Base-by-base conservation (phyloP, 92 coral and sea anemone species). In the Parazoanthus atlanticus region DNA sequence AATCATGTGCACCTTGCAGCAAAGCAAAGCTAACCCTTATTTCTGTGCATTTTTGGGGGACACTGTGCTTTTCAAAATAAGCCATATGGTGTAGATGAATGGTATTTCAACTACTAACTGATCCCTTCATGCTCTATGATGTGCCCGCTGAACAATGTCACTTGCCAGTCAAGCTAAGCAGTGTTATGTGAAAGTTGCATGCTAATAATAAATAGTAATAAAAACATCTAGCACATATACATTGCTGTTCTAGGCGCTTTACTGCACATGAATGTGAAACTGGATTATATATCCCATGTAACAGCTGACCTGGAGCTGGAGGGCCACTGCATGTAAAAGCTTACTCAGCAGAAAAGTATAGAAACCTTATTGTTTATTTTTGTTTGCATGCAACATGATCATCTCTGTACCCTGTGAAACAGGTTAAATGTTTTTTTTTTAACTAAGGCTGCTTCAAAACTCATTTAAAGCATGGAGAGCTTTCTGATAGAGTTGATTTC, bases 1-100 rank as follows among this genome's bases (percentile, higher is more conserved):
- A 74, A 38, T 74, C 78, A 74, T 33, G 78, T 74, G 78, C 78
- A 74, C 78, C 78, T 74, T 74, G 78, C 78, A 33, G 78, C 78
- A 74, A 74, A 74, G 46, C 78, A 74, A 74, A 69, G 38, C 78
- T 33, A 74, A 74, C 78, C 78, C 78, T 74, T 74, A 74, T 15
- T 74, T 74, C 28, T 31, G 77, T 73, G 41, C 77, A 73, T 73
- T 73, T 73, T 73, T 31, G 16, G 78, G 26, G 78, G 78, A 74
- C 78, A 74, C 78, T 12, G 46, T 74, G 78, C 78, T 74, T 74
- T 74, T 74, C 78, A 74, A 74, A 4, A 74, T 74, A 74, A 74
- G 49, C 78, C 47, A 74, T 74, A 74, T 74, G 47, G 78, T 33
- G 47, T 74, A 74, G 78, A 74, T 74, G 78, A 74, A 32, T 34